Percentiles rank a stretch among this genome's conserved stretches.
Evolutionary conservation across 2,888 invertebrate species (phyloP).

Genomic region (Sphecodes monilicornis): DNA sequence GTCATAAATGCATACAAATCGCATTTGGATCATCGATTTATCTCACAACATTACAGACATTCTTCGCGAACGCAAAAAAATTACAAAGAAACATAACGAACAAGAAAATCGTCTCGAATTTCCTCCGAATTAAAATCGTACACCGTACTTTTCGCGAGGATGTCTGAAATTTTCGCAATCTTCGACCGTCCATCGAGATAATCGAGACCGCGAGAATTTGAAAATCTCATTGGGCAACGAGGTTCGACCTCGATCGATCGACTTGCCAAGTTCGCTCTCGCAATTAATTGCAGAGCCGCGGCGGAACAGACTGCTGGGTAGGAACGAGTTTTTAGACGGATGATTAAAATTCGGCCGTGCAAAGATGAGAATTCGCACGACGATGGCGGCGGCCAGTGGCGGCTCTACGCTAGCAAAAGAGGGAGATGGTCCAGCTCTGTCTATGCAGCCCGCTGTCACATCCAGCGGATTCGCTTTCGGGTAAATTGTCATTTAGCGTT

Average conservation of each 20-base stretch:
- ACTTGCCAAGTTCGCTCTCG: neutral
- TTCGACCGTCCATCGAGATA: neutral
- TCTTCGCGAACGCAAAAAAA: too few species aligned
- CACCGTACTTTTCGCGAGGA: neutral
- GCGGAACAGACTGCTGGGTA: conserved; percentile 19
- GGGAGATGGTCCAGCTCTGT: neutral
- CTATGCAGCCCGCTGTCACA: conserved; percentile 14
- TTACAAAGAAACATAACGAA: neutral
- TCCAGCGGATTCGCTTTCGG: conserved; percentile 47
- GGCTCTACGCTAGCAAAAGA: neutral
- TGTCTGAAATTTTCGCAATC: neutral
- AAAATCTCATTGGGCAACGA: neutral
- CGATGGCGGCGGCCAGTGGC: too few species aligned
- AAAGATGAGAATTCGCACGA: conserved; percentile 1
- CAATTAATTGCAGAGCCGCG: neutral
- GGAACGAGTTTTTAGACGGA: conserved; percentile 15
- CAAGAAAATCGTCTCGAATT: neutral
- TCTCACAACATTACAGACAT: too few species aligned
- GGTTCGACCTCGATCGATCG: conserved; percentile 7
- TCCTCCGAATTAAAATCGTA: neutral
- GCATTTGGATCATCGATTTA: too few species aligned
- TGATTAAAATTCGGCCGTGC: conserved; percentile 37
- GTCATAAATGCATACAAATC: too few species aligned
- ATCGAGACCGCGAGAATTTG: neutral
- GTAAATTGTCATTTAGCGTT: conserved; percentile 61